Base-by-base conservation (phyloP, 2,797 vertebrate genomes). In the Anguilla obscura region DNA sequence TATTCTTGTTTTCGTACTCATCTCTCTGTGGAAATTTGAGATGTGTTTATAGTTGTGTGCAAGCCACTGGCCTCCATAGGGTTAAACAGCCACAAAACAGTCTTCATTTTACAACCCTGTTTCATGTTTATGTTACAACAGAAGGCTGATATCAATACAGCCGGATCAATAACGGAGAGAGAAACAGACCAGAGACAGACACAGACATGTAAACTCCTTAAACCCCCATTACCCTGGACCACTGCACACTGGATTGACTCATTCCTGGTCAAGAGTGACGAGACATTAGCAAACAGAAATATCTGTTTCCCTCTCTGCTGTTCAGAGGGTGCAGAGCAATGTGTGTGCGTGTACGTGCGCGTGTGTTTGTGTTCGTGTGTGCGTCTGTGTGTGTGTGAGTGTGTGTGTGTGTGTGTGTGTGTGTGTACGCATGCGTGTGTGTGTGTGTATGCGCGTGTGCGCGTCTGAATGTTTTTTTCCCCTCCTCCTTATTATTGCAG, bases 401-500 rank as follows among this genome's bases (percentile, higher is more conserved):
- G 36, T 21, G 76, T 79, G 84, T 71, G 30, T 71, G 71, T 86
- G 36, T 1, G 56, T 30, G 71, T 18, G 69, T 40, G 30, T 84
- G 85, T n/a, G 82, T 27, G 86, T 27, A 16, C 71, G 58, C 71
- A 45, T 84, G 60, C 45, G 40, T 14, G 21, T 66, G 33, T 45
- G 36, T 45, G 36, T 56, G 27, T 56, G 58, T 18, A 16, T 4
- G 10, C 21, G 16, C 21, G 21, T 24, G 56, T 83, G 80, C 48
- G 40, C 36, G 18, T 84, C 66, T 45, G 52, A 66, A 48, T 54
- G 63, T n/a, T 60, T 48, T 84, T 52, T 95, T 94, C 94, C 94
- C 94, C 94, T 94, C 95, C 96, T 94, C 94, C 95, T 96, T 95
- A 94, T 96, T 96, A 96, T 96, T 95, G 95, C 95, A 94, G 95